Evolutionary conservation across 2,888 invertebrate genomes (phyloP).

Genomic region (Euphydryas editha): DNA sequence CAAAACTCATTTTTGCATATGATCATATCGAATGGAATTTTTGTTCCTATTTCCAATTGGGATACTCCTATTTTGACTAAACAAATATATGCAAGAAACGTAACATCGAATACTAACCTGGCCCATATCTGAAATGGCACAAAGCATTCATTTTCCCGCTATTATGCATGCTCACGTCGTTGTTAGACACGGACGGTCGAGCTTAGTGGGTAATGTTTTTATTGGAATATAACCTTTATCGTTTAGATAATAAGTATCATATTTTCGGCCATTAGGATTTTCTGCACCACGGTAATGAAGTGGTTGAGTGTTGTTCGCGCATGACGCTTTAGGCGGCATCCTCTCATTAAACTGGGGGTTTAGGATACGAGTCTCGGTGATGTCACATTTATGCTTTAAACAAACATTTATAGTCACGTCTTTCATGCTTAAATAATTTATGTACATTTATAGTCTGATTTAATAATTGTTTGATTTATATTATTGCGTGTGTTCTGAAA

Average conservation of each 20-base stretch:
- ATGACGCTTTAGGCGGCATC: slow-evolving; percentile 31
- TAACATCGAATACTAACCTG: slow-evolving; percentile 31
- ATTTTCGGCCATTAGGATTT: slow-evolving; percentile 17
- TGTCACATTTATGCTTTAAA: slow-evolving; percentile 23
- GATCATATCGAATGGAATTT: too few species aligned
- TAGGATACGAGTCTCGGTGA: slow-evolving; percentile 24
- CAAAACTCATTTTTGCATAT: too few species aligned
- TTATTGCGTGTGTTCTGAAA: too few species aligned
- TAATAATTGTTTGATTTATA: too few species aligned
- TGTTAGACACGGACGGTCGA: slow-evolving; percentile 25
- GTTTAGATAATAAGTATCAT: slow-evolving; percentile 10
- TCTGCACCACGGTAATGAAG: slow-evolving; percentile 33
- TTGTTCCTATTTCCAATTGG: neutral
- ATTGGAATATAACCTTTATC: slow-evolving; percentile 25
- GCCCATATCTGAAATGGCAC: slow-evolving; percentile 36
- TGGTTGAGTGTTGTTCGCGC: slow-evolving; percentile 30
- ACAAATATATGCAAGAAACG: neutral
- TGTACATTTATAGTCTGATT: too few species aligned
- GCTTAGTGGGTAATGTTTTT: neutral
- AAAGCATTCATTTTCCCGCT: slow-evolving; percentile 39
- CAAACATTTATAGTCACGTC: slow-evolving; percentile 3
- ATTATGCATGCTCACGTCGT: slow-evolving; percentile 38
- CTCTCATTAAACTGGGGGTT: slow-evolving; percentile 29
- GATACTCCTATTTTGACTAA: neutral
- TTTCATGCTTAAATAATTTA: neutral